Conservation (phyloP, 2,113 vertebrate species). For the Opisthocomus hoazin region DNA sequence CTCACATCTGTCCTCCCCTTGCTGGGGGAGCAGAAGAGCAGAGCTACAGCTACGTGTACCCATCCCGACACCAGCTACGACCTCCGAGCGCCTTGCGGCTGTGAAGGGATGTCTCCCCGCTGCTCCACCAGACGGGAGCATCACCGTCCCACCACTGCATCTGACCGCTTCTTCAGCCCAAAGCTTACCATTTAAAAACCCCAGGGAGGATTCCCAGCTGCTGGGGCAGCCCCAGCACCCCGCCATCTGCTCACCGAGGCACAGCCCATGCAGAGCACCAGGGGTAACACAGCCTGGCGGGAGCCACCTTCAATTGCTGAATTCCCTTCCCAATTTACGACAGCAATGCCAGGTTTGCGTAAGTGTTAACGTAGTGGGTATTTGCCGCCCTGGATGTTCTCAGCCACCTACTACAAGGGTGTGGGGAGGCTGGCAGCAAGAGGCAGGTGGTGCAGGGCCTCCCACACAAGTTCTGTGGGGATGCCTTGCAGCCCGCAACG, state of each 20-base stretch:
- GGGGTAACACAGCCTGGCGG: background rate
- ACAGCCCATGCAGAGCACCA: background rate
- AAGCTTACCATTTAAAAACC: background rate
- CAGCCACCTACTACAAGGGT: background rate
- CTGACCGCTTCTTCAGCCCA: background rate
- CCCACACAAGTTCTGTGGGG: background rate
- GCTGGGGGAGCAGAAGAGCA: background rate
- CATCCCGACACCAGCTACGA: fast-evolving
- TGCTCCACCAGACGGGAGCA: background rate
- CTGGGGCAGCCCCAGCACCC: background rate
- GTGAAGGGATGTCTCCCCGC: background rate
- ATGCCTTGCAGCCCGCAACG: background rate
- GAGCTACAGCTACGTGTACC: background rate
- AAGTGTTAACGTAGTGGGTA: background rate
- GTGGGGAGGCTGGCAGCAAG: background rate
- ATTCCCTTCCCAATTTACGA: background rate
- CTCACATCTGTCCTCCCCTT: background rate
- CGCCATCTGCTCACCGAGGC: background rate
- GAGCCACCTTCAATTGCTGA: background rate
- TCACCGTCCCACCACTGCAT: background rate
- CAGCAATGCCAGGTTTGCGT: background rate
- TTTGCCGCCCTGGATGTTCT: background rate
- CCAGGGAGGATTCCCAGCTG: background rate
- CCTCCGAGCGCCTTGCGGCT: background rate
- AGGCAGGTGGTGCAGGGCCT: background rate